Evolutionary conservation across 2,888 invertebrate species (phyloP), one percentile per base, ranked within the genome.

Genomic region (Hedychridium roseum): DNA sequence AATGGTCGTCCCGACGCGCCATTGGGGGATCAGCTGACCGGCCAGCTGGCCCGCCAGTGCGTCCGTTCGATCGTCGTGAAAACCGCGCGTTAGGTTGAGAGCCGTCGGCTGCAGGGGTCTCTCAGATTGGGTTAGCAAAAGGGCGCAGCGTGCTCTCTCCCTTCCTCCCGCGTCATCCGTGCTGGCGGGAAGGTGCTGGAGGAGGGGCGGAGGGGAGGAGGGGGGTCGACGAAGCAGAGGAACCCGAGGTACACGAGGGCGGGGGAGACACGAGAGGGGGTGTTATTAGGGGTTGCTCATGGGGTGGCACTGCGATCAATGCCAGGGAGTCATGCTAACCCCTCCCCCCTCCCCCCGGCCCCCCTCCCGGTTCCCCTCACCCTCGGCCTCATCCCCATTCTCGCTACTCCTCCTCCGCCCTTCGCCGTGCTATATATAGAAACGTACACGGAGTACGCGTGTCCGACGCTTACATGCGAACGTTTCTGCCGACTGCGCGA

Each of bases 261-360:
- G 43, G 39, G 46, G 31, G 47, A 43, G 44, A 40, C 43, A 20
- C 7, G 7, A 20, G 30, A 54, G 59, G 36, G 30, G 32, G 38
- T 26, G 74, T 76, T 77, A 76, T 77, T 77, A 77, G 74, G 76
- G 77, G 74, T 71, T 73, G 73, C 73, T 74, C 75, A 74, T 76
- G 69, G 75, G 78, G 77, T 73, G 76, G 74, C 66, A 68, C 64
- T 60, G 68, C 77, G 76, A 78, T 78, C 78, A 74, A 78, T 78
- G 76, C 76, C 69, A 69, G 71, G 61, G 75, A 75, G 75, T 74
- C 74, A 71, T 75, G 72, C 74, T 68, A 69, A 61, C 66, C 66
- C 67, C 64, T 68, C 62, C 53, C 20, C 17, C 18, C 45, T 45
- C 48, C 15, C 31, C 42, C 31, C n/a, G n/a, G n/a, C n/a, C n/a